These are phyloP conservation scores for Etheostoma nigrum DNA, from an alignment of 2,797 vertebrate species.

Conservation along the genomic window DNA sequence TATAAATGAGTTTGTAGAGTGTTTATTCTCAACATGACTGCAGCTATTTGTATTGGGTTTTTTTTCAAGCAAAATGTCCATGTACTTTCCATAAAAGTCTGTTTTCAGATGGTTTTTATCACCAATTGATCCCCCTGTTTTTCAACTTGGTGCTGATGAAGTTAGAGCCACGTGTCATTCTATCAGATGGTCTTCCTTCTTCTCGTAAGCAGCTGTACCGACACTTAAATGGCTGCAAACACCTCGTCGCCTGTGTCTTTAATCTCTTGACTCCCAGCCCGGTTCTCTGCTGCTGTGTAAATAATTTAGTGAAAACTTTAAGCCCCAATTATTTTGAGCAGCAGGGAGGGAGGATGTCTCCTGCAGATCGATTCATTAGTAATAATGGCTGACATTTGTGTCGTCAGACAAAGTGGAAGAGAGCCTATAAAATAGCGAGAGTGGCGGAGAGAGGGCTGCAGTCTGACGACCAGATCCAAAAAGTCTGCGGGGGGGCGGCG, in stretches of 20 bases:
- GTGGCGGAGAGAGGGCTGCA: neutral
- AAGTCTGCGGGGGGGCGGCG: too few species aligned
- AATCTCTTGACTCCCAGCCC: constrained; percentile 58
- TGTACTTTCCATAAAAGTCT: too few species aligned
- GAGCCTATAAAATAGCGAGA: constrained; percentile 41
- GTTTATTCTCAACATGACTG: too few species aligned
- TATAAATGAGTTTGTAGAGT: too few species aligned
- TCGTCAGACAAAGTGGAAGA: constrained; percentile 50
- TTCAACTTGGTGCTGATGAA: neutral
- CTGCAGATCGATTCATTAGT: constrained; percentile 81
- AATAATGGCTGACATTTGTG: constrained; percentile 85
- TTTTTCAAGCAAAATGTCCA: too few species aligned
- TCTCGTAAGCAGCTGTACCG: neutral
- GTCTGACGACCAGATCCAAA: neutral
- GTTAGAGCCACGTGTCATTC: neutral
- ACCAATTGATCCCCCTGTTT: neutral
- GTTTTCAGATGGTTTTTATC: too few species aligned
- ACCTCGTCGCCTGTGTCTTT: constrained; percentile 41
- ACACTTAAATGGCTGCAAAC: constrained; percentile 14
- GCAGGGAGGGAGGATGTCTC: constrained; percentile 79
- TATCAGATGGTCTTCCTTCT: neutral
- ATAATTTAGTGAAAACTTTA: constrained; percentile 86
- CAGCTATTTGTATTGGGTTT: too few species aligned
- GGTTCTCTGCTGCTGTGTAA: constrained; percentile 74
- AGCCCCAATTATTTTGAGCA: constrained; percentile 82